These are phyloP conservation scores for Eptatretus burgeri DNA, from an alignment of 2,113 vertebrate species.

Conservation along the genomic window DNA sequence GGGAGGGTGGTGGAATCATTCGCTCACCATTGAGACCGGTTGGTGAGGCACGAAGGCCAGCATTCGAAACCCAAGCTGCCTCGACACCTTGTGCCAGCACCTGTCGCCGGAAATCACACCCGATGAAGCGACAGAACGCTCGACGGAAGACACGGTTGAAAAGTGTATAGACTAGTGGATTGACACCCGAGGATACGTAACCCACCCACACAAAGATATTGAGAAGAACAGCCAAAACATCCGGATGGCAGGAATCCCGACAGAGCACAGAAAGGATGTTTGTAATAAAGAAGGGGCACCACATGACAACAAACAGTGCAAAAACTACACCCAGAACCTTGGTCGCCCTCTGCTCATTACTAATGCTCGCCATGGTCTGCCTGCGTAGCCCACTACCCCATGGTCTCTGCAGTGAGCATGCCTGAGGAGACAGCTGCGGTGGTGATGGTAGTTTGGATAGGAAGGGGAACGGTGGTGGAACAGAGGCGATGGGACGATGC, in stretches of 20 bases:
- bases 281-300: slow-evolving; percentile 94
- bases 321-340: slow-evolving; percentile 91
- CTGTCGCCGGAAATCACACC: slow-evolving; percentile 36
- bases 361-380: slow-evolving; percentile 64
- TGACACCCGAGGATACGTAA: slow-evolving; percentile 80
- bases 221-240: slow-evolving; percentile 36
- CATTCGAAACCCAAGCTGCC: no score
- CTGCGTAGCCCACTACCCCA: slow-evolving; percentile 32
- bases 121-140: slow-evolving; percentile 69
- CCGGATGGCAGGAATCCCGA: slow-evolving; percentile 26
- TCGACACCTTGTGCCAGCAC: no score
- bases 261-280: slow-evolving; percentile 63
- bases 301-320: slow-evolving; percentile 78
- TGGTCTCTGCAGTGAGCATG: slow-evolving; percentile 35
- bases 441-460: slow-evolving; percentile 22
- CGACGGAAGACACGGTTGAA: slow-evolving; percentile 84
- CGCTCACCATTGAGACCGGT: no score
- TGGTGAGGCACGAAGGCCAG: no score
- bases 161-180: slow-evolving; percentile 82
- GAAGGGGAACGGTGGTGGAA: slow-evolving; percentile 33
- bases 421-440: slow-evolving; percentile 16
- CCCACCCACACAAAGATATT: slow-evolving; percentile 94
- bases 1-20: no score
- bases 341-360: slow-evolving; percentile 71
- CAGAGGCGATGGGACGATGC: slow-evolving; percentile 23